Percentiles rank a stretch among this genome's conserved stretches.
These are phyloP conservation scores for Bombus impatiens DNA, from an alignment of 1,140 invertebrate species.

Conservation along the genomic window DNA sequence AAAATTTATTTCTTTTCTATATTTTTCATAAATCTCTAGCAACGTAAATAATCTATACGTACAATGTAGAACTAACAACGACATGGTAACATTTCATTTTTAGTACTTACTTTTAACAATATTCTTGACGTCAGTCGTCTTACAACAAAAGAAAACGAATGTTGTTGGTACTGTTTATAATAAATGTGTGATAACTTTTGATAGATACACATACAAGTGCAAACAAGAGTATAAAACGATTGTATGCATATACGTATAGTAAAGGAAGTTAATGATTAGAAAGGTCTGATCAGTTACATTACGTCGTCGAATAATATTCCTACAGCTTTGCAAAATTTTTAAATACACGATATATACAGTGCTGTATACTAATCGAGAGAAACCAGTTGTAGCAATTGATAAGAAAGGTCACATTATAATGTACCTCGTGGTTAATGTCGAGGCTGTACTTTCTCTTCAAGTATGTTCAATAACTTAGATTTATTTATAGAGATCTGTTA, in stretches of 20 bases:
- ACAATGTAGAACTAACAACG: too few relatives aligned
- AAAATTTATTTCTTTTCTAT: neutral
- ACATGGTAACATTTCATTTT: neutral
- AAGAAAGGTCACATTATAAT: conserved; percentile 71
- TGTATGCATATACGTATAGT: neutral
- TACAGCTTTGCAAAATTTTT: conserved; percentile 33
- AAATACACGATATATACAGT: conserved; percentile 9
- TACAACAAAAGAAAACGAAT: neutral
- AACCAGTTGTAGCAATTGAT: conserved; percentile 58
- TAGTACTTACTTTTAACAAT: neutral
- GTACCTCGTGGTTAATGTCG: conserved; percentile 66
- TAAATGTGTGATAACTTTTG: neutral
- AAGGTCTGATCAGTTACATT: neutral
- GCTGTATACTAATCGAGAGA: conserved; percentile 34
- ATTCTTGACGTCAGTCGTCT: neutral
- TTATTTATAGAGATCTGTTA: neutral
- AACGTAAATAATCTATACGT: too few relatives aligned
- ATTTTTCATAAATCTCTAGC: neutral
- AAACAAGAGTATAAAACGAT: neutral
- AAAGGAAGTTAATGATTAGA: neutral
- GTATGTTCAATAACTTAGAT: neutral
- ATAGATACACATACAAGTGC: neutral
- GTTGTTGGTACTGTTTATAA: neutral
- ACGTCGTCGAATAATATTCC: conserved; percentile 10
- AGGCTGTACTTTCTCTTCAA: conserved; percentile 42